Percentiles rank a stretch among this genome's conserved stretches.
These are phyloP conservation scores for Drepana falcataria DNA, from an alignment of 2,888 invertebrate species.

Conservation along the genomic window DNA sequence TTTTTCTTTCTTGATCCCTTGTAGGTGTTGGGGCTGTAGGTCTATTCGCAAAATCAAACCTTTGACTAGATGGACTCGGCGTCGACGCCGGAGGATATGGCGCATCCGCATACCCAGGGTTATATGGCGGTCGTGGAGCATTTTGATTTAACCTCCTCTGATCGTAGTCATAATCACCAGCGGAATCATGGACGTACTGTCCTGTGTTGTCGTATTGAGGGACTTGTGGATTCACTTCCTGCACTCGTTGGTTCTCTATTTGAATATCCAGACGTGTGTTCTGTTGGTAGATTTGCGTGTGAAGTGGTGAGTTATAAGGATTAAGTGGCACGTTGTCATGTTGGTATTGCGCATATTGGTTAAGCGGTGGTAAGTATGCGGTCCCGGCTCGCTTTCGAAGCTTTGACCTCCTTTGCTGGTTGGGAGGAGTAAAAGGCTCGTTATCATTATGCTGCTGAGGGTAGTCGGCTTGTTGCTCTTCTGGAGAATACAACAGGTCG, in stretches of 20 bases:
- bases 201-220: slow-evolving; percentile 61
- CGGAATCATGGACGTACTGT: slow-evolving; percentile 67
- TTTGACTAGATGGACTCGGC: slow-evolving; percentile 63
- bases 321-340: slow-evolving; percentile 57
- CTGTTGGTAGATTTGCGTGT: slow-evolving; percentile 64
- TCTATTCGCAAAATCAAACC: slow-evolving; percentile 52
- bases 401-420: slow-evolving; percentile 52
- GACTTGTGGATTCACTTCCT: slow-evolving; percentile 52
- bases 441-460: slow-evolving; percentile 26
- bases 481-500: slow-evolving; percentile 67
- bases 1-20: slow-evolving; percentile 58
- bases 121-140: slow-evolving; percentile 41
- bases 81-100: slow-evolving; percentile 54
- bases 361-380: slow-evolving; percentile 64
- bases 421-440: slow-evolving; percentile 53
- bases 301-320: slow-evolving; percentile 53
- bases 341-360: slow-evolving; percentile 65
- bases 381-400: slow-evolving; percentile 69
- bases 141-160: slow-evolving; percentile 53
- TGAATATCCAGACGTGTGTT: slow-evolving; percentile 60
- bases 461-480: slow-evolving; percentile 49
- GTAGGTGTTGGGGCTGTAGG: slow-evolving; percentile 41
- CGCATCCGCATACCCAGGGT: slow-evolving; percentile 57
- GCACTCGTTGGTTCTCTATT: slow-evolving; percentile 62
- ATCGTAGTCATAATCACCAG: slow-evolving; percentile 70